Percentiles rank a stretch among this genome's conserved stretches.
phyloP scores from a whole-genome alignment of 2,113 vertebrate species.

The Channa maculata region DNA sequence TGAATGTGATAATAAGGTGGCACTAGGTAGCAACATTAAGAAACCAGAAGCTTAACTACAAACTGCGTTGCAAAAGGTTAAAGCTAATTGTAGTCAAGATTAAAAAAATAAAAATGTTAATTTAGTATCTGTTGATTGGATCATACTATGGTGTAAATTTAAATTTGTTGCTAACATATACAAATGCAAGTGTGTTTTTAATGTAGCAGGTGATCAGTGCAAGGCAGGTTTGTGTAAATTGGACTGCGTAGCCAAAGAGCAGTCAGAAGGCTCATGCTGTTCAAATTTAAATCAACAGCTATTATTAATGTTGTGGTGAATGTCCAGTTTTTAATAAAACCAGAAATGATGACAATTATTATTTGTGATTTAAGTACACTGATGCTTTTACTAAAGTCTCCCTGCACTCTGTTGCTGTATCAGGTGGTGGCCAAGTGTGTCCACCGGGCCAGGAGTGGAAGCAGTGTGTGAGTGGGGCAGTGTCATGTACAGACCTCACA shows the following conservation, averaged over 20 bases:
- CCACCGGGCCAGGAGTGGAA: conserved; percentile 84
- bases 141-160: too few species aligned
- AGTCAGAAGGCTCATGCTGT: too few species aligned
- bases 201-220: too few species aligned
- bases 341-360: neutral
- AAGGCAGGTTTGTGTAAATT: too few species aligned
- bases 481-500: conserved; percentile 84
- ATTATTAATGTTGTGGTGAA: neutral
- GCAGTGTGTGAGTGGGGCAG: conserved; percentile 78
- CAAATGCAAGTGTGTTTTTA: too few species aligned
- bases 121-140: too few species aligned
- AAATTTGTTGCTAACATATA: too few species aligned
- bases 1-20: neutral
- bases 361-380: neutral
- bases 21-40: neutral
- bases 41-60: neutral
- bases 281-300: too few species aligned
- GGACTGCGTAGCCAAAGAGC: too few species aligned
- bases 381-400: neutral
- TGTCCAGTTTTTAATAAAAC: neutral
- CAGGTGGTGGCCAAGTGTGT: conserved; percentile 76
- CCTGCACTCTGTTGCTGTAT: neutral
- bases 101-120: too few species aligned
- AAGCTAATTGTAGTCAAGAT: too few species aligned
- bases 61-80: too few species aligned